phyloP scores from a whole-genome alignment of 2,888 invertebrate genomes.

The Eristalis tenax region DNA sequence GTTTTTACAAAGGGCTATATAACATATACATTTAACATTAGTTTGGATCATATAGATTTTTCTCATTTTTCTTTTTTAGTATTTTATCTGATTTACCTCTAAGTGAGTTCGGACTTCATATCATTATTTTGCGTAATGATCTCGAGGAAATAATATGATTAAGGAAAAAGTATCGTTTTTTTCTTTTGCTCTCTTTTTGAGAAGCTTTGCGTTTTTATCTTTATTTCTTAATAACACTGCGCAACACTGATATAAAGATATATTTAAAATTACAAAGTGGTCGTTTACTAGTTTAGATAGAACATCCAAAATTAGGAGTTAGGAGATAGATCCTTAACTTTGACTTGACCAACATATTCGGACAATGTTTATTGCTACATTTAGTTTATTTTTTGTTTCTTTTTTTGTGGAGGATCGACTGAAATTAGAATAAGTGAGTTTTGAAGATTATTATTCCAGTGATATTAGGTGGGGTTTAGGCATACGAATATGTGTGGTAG shows the following conservation, averaged over 20 bases:
- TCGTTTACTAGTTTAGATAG: slow-evolving; percentile 57
- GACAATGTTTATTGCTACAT: slow-evolving; percentile 60
- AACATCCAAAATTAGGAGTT: slow-evolving; percentile 62
- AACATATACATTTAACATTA: slow-evolving; percentile 63
- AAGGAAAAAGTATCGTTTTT: slow-evolving; percentile 10
- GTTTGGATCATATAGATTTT: slow-evolving; percentile 33
- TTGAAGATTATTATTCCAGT: background rate
- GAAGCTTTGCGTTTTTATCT: slow-evolving; percentile 33
- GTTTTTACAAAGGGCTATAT: slow-evolving; percentile 68
- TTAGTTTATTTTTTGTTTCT: slow-evolving; percentile 3
- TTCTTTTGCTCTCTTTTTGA: background rate
- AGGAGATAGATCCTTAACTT: slow-evolving; percentile 47
- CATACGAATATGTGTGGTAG: slow-evolving; percentile 8
- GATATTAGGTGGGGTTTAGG: background rate
- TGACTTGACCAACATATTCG: slow-evolving; percentile 39
- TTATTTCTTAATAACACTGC: slow-evolving; percentile 60
- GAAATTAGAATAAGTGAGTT: slow-evolving; percentile 38
- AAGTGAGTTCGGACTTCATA: slow-evolving; percentile 47
- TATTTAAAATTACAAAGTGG: slow-evolving; percentile 60
- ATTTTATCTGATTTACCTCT: slow-evolving; percentile 50
- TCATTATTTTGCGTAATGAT: slow-evolving; percentile 49
- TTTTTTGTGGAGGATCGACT: slow-evolving; percentile 41
- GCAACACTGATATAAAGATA: slow-evolving; percentile 61
- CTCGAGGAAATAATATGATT: slow-evolving; percentile 27
- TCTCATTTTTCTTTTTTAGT: slow-evolving; percentile 37